phyloP scores from a whole-genome alignment of 2,888 invertebrate genomes.

The Actias luna region DNA sequence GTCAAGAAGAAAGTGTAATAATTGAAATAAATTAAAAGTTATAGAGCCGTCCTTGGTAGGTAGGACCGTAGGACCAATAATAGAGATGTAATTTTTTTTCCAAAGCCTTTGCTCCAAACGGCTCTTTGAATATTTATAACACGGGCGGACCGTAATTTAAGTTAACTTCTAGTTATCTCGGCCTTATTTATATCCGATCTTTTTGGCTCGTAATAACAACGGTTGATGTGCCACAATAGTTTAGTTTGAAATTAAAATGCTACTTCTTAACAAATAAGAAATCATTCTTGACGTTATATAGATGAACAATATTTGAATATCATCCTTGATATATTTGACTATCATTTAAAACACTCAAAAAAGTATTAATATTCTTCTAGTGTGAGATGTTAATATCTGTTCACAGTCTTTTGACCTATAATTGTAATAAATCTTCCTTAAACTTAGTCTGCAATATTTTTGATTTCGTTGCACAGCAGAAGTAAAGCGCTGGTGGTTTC shows the following conservation, averaged over 20 bases:
- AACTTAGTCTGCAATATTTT: background rate
- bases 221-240: constrained; percentile 29
- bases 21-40: constrained; percentile 71
- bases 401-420: background rate
- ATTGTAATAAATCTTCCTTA: background rate
- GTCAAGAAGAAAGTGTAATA: constrained; percentile 67
- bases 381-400: background rate
- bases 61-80: constrained; percentile 63
- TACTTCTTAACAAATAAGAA: constrained; percentile 11
- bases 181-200: constrained; percentile 59
- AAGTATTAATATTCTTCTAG: no score
- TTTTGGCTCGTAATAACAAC: constrained; percentile 35
- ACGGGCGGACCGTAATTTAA: constrained; percentile 71
- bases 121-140: constrained; percentile 78
- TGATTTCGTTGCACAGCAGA: background rate
- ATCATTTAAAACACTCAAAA: background rate
- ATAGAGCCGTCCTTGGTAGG: constrained; percentile 36
- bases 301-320: background rate
- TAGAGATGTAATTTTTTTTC: constrained; percentile 80
- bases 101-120: constrained; percentile 41
- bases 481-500: no score
- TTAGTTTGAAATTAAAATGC: constrained; percentile 17
- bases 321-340: no score
- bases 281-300: constrained; percentile 8
- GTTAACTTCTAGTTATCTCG: constrained; percentile 72